phyloP scores from a whole-genome alignment of 2,113 vertebrate genomes.

The Caloenas nicobarica region DNA sequence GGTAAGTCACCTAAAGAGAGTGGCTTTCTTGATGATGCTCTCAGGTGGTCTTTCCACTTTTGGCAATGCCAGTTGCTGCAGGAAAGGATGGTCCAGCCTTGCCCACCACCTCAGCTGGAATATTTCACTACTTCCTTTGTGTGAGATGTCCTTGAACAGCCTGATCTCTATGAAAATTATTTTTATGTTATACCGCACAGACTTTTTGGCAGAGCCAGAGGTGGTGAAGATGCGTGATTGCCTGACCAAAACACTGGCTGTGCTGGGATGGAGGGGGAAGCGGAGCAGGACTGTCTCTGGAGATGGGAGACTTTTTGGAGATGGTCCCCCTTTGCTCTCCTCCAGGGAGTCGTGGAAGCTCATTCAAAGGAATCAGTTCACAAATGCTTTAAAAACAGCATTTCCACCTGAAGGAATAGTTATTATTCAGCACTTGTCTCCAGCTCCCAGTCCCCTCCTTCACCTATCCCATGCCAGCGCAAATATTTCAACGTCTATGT shows the following conservation, averaged over 20 bases:
- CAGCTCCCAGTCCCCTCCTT: not conserved
- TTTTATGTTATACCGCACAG: not conserved
- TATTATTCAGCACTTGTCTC: not conserved
- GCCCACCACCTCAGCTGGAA: not conserved
- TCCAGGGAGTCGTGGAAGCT: not conserved
- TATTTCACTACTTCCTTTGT: not conserved
- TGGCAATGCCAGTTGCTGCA: not conserved
- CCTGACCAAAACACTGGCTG: not conserved
- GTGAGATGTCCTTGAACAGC: not conserved
- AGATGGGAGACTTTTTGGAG: not conserved
- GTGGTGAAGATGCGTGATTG: not conserved
- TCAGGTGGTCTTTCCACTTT: not conserved
- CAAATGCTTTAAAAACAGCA: not conserved
- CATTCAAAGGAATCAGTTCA: not conserved
- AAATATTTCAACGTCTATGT: not conserved
- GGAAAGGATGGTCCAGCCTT: not conserved
- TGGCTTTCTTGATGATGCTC: not conserved
- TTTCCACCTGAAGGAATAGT: not conserved
- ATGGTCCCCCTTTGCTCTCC: not conserved
- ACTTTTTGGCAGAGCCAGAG: not conserved
- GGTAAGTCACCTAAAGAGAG: not conserved
- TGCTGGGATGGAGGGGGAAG: not conserved
- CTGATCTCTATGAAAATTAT: not conserved
- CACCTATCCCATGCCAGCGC: not conserved
- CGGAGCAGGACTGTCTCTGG: not conserved